phyloP scores from a whole-genome alignment of 2,888 invertebrate genomes.

The Liodrosophila aerea region DNA sequence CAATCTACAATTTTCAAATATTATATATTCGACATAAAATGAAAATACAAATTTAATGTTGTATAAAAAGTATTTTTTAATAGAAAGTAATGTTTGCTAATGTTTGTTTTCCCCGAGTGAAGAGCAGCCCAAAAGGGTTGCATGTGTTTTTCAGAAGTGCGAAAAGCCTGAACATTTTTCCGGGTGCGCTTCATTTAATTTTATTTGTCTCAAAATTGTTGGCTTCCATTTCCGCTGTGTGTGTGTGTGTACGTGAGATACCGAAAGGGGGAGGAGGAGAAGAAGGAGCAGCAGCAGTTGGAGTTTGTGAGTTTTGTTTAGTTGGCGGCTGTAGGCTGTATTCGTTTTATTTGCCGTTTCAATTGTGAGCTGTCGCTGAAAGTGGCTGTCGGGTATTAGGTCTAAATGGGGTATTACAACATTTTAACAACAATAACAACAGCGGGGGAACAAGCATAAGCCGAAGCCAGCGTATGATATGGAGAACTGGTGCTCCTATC shows the following conservation, averaged over 20 bases:
- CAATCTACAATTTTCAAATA: no score
- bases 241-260: conserved; percentile 19
- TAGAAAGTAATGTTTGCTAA: no score
- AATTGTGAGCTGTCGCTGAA: conserved; percentile 64
- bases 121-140: conserved; percentile 33
- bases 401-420: conserved; percentile 74
- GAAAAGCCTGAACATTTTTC: conserved; percentile 33
- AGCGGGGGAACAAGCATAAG: conserved; percentile 17
- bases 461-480: conserved; percentile 52
- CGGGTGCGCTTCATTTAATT: conserved; percentile 76
- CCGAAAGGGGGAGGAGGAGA: background rate
- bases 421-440: conserved; percentile 41
- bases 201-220: conserved; percentile 69
- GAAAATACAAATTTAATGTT: no score
- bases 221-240: conserved; percentile 54
- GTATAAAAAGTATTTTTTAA: no score
- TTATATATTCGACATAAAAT: no score
- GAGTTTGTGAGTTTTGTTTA: conserved; percentile 33
- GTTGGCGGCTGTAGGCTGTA: conserved; percentile 40
- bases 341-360: conserved; percentile 71
- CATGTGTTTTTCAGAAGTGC: background rate
- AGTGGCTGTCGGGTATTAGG: conserved; percentile 75
- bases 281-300: background rate
- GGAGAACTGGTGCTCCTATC: conserved; percentile 41
- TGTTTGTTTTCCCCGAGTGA: conserved; percentile 14